Evolutionary conservation across 35 echinoderm and acorn worm species (phyloP), one percentile per base, ranked within the genome.

Genomic region (Lytechinus pictus): DNA sequence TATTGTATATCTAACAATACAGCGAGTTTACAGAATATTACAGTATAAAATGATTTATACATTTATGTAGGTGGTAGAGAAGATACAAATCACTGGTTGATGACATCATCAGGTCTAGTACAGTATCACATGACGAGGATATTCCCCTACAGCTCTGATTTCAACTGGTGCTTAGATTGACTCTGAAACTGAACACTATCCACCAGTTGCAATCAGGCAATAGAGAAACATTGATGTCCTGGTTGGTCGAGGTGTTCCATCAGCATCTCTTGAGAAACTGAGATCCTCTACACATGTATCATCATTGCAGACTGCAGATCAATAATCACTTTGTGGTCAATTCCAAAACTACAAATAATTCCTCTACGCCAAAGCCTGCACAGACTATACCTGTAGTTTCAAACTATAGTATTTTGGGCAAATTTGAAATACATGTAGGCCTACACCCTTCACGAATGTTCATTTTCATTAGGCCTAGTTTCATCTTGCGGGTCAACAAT

Each of bases 141-240:
- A 9, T 54, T 93, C 92, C 52, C 53, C 92, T 27, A 57, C 53
- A 57, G 92, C 92, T 93, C 92, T 93, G 92, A 93, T 93, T 93
- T 93, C 92, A 93, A 93, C 92, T 93, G 92, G 92, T 93, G 92
- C 92, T 93, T 93, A 93, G 92, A 93, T 93, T 28, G 27, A 93
- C 54, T 93, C 54, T 53, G 21, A 19, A 57, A 93, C 91, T n/a
- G 92, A 93, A 93, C 92, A 93, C 92, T 93, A 93, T 93, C 92
- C 92, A 93, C 92, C 92, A 93, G 54, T 93, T 93, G 92, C n/a
- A 93, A 93, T 54, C 92, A 93, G 92, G 92, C 92, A 27, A n/a
- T 57, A 57, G 55, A 57, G 11, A 53, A 93, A 54, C n/a, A 55
- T 53, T 55, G 54, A 54, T 90, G 10, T 27, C 52, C 88, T 52